phyloP scores from a whole-genome alignment of 2,113 vertebrate species.

The Corythoichthys haematopterus region DNA sequence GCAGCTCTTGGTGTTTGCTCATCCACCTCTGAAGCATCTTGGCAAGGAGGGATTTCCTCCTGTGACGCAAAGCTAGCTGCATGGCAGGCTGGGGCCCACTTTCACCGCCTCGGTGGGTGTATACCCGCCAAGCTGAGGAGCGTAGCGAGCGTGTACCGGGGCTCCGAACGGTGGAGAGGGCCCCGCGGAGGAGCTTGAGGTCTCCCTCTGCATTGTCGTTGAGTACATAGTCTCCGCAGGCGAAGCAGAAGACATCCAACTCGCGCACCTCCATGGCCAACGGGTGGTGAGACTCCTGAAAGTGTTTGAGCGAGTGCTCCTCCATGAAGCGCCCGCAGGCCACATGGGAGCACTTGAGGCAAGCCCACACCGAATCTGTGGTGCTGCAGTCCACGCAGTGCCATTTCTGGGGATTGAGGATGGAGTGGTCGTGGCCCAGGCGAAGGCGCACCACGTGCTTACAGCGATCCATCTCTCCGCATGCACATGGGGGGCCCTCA shows the following conservation, averaged over 20 bases:
- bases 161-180: constrained; percentile 80
- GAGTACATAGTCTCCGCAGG: constrained; percentile 92
- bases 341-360: constrained; percentile 96
- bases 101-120: constrained; percentile 50
- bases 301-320: constrained; percentile 91
- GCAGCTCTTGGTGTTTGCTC: constrained; percentile 73
- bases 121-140: constrained; percentile 73
- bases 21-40: constrained; percentile 78
- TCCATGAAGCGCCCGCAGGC: constrained; percentile 93
- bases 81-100: constrained; percentile 75
- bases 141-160: constrained; percentile 82
- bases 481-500: constrained; percentile 68
- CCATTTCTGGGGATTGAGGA: constrained; percentile 98
- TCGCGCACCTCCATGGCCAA: constrained; percentile 95
- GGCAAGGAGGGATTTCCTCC: constrained; percentile 83
- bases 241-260: constrained; percentile 93
- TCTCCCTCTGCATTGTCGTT: constrained; percentile 96
- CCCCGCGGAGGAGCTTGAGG: constrained; percentile 88
- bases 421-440: constrained; percentile 94
- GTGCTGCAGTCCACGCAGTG: constrained; percentile 87
- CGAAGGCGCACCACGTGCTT: constrained; percentile 96
- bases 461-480: constrained; percentile 90
- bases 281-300: constrained; percentile 84
- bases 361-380: constrained; percentile 93
- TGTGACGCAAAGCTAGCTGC: constrained; percentile 85